Conservation (phyloP, 2,113 vertebrate species). For the Astur gentilis region DNA sequence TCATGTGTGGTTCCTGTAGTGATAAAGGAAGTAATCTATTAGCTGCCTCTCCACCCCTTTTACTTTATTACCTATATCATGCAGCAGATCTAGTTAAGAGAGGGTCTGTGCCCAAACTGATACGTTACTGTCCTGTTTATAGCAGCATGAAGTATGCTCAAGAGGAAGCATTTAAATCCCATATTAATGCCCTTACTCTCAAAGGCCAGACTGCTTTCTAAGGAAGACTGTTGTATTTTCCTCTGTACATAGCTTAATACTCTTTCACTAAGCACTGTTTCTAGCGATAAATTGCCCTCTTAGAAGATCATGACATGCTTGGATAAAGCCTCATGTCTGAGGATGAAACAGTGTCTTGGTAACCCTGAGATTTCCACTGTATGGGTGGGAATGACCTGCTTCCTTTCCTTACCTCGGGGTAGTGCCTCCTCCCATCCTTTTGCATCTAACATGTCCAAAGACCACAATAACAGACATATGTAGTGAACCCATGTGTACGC, state of each 20-base stretch:
- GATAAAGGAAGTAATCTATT: neutral
- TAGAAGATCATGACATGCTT: neutral
- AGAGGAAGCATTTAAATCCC: neutral
- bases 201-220: neutral
- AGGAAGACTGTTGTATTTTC: neutral
- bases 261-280: neutral
- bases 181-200: neutral
- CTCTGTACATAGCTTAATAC: neutral
- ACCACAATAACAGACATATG: rapidly evolving
- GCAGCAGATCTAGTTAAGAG: neutral
- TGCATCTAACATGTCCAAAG: neutral
- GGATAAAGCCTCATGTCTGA: neutral
- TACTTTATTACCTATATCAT: neutral
- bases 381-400: neutral
- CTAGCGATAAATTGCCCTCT: neutral
- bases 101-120: neutral
- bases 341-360: neutral
- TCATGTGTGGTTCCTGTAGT: neutral
- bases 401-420: neutral
- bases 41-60: neutral
- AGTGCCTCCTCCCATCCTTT: neutral
- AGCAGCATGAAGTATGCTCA: neutral
- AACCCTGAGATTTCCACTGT: neutral
- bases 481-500: rapidly evolving
- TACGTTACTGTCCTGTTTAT: neutral